These are phyloP conservation scores for Enteromius fasciolatus DNA, from an alignment of 2,797 vertebrate genomes.

Conservation along the genomic window DNA sequence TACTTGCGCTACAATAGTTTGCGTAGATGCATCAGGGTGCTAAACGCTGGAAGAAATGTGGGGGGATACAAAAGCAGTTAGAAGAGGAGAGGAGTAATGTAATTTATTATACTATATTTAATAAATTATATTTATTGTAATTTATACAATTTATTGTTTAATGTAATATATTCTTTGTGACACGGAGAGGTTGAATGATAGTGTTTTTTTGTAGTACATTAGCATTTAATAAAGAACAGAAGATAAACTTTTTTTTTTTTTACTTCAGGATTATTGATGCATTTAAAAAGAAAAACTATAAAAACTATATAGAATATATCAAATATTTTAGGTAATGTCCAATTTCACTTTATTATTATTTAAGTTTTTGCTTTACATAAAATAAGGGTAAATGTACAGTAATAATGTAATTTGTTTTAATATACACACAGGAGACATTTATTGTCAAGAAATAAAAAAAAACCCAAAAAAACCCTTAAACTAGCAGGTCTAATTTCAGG, in stretches of 20 bases:
- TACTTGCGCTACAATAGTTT: conserved; percentile 33
- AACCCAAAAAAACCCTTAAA: background rate
- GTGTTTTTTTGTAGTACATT: background rate
- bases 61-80: background rate
- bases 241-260: background rate
- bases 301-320: background rate
- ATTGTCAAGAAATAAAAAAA: background rate
- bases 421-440: background rate
- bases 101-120: too few species aligned
- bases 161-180: background rate
- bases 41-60: background rate
- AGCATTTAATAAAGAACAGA: background rate
- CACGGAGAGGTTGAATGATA: background rate
- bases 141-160: background rate
- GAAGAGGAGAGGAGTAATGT: background rate
- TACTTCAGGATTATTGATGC: background rate
- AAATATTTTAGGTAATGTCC: background rate
- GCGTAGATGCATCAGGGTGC: background rate
- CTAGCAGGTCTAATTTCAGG: conserved; percentile 52
- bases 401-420: background rate
- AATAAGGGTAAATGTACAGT: background rate
- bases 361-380: background rate
- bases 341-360: background rate
- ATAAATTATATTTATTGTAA: too few species aligned
- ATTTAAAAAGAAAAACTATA: background rate